Conservation (phyloP, 2,888 invertebrate species). For the Calliopum simillimum region DNA sequence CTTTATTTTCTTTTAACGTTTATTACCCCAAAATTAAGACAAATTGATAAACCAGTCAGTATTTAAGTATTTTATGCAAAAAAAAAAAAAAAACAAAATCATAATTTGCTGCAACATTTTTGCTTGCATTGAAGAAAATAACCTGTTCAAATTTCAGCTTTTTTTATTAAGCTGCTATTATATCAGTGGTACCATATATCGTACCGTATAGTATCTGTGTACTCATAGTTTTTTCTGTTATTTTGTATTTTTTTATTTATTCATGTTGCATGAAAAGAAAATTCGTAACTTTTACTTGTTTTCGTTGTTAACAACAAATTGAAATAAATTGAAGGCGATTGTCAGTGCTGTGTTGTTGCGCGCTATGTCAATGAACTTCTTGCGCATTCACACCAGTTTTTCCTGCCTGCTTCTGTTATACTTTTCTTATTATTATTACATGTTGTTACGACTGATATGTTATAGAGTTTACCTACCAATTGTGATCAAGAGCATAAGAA, state of each 20-base stretch:
- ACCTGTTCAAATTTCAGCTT: no score
- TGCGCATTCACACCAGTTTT: no score
- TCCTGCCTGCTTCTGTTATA: background rate
- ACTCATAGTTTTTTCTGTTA: background rate
- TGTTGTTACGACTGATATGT: background rate
- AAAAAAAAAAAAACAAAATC: background rate
- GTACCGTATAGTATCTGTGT: no score
- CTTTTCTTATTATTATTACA: background rate
- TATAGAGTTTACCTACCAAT: background rate
- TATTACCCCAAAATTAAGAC: no score
- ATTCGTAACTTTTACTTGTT: conserved; percentile 8
- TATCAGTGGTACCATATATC: no score
- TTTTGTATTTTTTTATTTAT: background rate
- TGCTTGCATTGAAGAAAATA: no score
- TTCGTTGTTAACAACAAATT: background rate
- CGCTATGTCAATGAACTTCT: conserved; percentile 7
- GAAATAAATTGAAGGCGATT: conserved; percentile 4
- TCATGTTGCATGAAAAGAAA: background rate
- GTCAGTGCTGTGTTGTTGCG: background rate
- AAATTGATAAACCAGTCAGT: no score
- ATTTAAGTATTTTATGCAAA: no score
- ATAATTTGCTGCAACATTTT: no score
- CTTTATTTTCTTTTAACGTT: no score
- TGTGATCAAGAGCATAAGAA: no score
- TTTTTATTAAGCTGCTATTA: no score